phyloP scores from a whole-genome alignment of 2,113 vertebrate species.

The Clupea harengus region DNA sequence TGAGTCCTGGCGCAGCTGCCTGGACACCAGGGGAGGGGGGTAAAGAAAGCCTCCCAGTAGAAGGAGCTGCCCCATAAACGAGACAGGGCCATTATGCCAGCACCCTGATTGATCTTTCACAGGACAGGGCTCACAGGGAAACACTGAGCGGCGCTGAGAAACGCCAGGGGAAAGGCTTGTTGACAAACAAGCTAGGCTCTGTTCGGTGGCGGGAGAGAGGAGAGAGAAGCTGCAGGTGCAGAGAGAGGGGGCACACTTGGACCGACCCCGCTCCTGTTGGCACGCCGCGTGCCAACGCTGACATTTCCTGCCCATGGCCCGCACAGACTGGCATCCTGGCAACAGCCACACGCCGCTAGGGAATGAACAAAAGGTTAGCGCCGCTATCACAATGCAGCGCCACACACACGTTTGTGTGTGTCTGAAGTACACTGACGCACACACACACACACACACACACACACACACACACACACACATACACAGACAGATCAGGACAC shows the following conservation, averaged over 20 bases:
- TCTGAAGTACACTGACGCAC: neutral
- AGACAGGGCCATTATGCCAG: constrained; percentile 65
- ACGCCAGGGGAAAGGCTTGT: constrained; percentile 58
- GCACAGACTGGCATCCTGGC: constrained; percentile 72
- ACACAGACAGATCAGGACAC: neutral
- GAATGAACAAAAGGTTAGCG: constrained; percentile 65
- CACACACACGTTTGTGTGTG: constrained; percentile 1
- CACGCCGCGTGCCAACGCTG: constrained; percentile 67
- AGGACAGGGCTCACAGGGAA: constrained; percentile 60
- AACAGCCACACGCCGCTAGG: constrained; percentile 62
- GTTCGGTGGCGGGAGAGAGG: constrained; percentile 56
- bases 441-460: constrained; percentile 25
- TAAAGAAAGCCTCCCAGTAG: constrained; percentile 50
- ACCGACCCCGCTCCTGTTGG: constrained; percentile 51
- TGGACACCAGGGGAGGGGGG: constrained; percentile 49
- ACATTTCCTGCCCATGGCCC: constrained; percentile 73
- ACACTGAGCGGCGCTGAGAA: constrained; percentile 48
- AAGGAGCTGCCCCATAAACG: constrained; percentile 66
- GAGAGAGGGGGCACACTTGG: constrained; percentile 63
- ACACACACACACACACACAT: constrained; percentile 5
- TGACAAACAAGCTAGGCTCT: constrained; percentile 72
- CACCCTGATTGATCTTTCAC: constrained; percentile 71
- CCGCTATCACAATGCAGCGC: constrained; percentile 53
- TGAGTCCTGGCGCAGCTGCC: constrained; percentile 70
- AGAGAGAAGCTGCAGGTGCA: constrained; percentile 71